Evolutionary conservation across 1,140 invertebrate genomes (phyloP).

Genomic region (Thalassaphorura encarpata): DNA sequence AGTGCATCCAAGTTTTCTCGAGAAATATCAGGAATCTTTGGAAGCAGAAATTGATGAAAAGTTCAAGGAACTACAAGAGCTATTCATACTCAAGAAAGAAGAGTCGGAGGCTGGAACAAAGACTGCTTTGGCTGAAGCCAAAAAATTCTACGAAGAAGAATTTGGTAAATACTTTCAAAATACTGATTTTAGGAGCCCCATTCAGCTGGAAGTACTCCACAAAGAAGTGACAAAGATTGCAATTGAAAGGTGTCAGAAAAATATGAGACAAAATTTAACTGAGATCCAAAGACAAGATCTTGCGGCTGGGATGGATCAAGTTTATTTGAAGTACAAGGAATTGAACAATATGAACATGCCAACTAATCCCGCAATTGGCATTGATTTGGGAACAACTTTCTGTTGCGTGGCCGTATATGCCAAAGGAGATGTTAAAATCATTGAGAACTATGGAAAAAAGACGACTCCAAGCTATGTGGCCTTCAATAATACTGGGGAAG

Average conservation of each 20-base stretch:
- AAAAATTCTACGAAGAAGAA: constrained; percentile 3
- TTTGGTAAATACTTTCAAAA: constrained; percentile 4
- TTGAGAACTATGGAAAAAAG: neutral
- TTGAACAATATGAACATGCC: neutral
- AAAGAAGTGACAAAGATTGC: neutral
- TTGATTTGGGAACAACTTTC: constrained; percentile 24
- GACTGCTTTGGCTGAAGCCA: neutral
- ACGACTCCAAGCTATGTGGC: constrained; percentile 43
- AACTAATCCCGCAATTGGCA: constrained; percentile 16
- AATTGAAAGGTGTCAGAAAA: neutral
- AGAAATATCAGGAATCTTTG: no score
- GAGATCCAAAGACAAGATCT: neutral
- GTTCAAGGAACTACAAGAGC: neutral
- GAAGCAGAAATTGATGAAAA: neutral
- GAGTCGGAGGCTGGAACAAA: neutral
- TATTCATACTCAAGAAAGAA: constrained; percentile 6
- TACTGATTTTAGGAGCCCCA: neutral
- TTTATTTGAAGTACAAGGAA: neutral
- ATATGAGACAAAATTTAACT: neutral
- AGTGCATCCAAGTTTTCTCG: no score
- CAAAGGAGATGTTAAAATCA: constrained; percentile 9
- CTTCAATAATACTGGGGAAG: constrained; percentile 44
- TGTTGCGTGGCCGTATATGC: constrained; percentile 13
- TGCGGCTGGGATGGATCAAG: neutral
- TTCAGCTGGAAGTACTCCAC: neutral